Evolutionary conservation across 53 echinoderm and acorn worm genomes (phyloP), one percentile per base, ranked within the genome.

Genomic region (Stichopus horrens): DNA sequence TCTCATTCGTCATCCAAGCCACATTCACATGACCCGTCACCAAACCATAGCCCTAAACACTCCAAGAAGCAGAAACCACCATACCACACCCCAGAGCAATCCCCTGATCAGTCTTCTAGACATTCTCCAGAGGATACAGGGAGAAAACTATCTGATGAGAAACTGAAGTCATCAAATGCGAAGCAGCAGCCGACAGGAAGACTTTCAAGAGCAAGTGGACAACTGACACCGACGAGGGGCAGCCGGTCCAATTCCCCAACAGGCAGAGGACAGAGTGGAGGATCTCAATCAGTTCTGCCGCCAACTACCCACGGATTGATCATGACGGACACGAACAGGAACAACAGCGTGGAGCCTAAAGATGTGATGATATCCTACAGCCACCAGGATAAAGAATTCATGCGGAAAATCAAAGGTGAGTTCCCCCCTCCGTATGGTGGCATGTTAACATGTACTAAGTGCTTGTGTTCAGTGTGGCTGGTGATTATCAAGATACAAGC

Each of bases 321-420:
- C 23, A 51, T 85, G 13, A 20, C 85, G 37, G 85, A 85, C 68
- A 51, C 85, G 7, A 74, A 14, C 19, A 86, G 93, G 16, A 57
- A 54, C 4, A 1, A 63, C 65, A 96, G 96, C 73, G 92, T 94
- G 94, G 94, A 96, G 54, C 91, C 96, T 14, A 97, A 95, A 73
- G 97, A 97, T 88, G 90, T 97, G 37, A 95, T 95, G 95, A 97
- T 97, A 54, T 94, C 95, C 75, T 97, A 97, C 67, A 97, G 97
- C 59, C 97, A 97, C 71, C 93, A 94, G 86, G 95, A 97, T 71
- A 90, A 90, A 74, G 97, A 97, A 13, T 89, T 76, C 76, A 97
- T 97, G 97, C 90, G 94, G 37, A 73, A 92, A 60, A 91, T 95
- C 86, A 97, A 77, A 91, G 94, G 95, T 95, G 77, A 83, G 89